Evolutionary conservation across 2,888 invertebrate genomes (phyloP), one percentile per base, ranked within the genome.

Genomic region (Blomia tropicalis): DNA sequence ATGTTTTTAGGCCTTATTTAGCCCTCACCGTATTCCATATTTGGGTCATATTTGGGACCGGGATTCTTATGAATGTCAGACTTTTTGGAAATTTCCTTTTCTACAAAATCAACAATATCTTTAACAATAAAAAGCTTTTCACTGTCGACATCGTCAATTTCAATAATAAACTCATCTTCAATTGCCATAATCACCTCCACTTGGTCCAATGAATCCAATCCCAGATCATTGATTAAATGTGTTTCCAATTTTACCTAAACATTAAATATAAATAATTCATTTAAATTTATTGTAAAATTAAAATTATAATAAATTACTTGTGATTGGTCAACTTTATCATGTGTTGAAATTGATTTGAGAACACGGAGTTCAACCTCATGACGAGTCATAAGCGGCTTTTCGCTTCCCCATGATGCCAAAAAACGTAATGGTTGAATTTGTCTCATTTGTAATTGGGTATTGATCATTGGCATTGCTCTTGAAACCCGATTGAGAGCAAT

Each of bases 161-260:
- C 61, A 22, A 41, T 53, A 3, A 41, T 60, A 53, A 67, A 67
- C 32, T 66, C 67, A 25, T 67, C 64, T 60, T 67, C 67, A 2
- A 67, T 19, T 3, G 62, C 64, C 51, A 67, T 62, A 11, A 67
- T 30, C 27, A 67, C 36, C 41, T 67, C 67, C 22, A 67, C 65
- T 23, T 60, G 47, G 47, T 64, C 67, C 19, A 67, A 29, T 14
- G 65, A 66, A 47, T 63, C 62, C n/a, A 63, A 30, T 62, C 64
- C 58, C 65, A 64, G 36, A 19, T 53, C 47, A 14, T 65, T 22
- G 3, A 63, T n/a, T 29, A 64, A 58, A 23, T 60, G 51, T 14
- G 30, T 25, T n/a, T 19, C 23, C 1, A 51, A n/a, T 44, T 51
- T 51, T 23, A 51, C 27, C 60, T 60, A 31, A 27, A n/a, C 2